These are phyloP conservation scores for Ptilodon capucinus DNA, from an alignment of 2,888 invertebrate species.

Conservation along the genomic window DNA sequence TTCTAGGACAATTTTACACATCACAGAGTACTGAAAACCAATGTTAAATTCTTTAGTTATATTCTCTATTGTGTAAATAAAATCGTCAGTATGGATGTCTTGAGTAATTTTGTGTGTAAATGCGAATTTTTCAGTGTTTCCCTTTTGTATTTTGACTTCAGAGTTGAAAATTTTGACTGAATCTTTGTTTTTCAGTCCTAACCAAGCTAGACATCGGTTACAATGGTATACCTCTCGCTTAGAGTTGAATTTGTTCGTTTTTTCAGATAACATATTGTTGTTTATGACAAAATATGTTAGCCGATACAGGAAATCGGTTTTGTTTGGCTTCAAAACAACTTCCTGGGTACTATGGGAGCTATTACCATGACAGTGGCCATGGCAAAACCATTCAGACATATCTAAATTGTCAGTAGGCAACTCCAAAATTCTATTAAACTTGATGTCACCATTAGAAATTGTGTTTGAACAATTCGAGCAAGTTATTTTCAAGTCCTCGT, in stretches of 20 bases:
- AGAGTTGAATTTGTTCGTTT: constrained; percentile 68
- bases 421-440: constrained; percentile 83
- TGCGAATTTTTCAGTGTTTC: constrained; percentile 42
- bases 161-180: constrained; percentile 82
- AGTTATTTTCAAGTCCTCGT: constrained; percentile 56
- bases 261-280: constrained; percentile 60
- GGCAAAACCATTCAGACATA: constrained; percentile 86
- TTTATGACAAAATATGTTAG: constrained; percentile 80
- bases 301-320: constrained; percentile 82
- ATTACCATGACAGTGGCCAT: constrained; percentile 66
- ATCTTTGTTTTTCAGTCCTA: constrained; percentile 75
- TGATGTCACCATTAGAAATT: constrained; percentile 68
- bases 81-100: constrained; percentile 70
- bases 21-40: constrained; percentile 73
- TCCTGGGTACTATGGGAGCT: constrained; percentile 25
- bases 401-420: constrained; percentile 83
- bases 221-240: constrained; percentile 78
- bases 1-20: constrained; percentile 81
- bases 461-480: constrained; percentile 71
- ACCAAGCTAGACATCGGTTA: constrained; percentile 81
- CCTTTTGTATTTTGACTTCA: constrained; percentile 69
- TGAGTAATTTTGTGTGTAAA: constrained; percentile 50
- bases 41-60: constrained; percentile 75
- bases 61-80: constrained; percentile 76
- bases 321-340: constrained; percentile 67